Evolutionary conservation across 2,888 invertebrate genomes (phyloP).

Genomic region (Gryllus longicercus): DNA sequence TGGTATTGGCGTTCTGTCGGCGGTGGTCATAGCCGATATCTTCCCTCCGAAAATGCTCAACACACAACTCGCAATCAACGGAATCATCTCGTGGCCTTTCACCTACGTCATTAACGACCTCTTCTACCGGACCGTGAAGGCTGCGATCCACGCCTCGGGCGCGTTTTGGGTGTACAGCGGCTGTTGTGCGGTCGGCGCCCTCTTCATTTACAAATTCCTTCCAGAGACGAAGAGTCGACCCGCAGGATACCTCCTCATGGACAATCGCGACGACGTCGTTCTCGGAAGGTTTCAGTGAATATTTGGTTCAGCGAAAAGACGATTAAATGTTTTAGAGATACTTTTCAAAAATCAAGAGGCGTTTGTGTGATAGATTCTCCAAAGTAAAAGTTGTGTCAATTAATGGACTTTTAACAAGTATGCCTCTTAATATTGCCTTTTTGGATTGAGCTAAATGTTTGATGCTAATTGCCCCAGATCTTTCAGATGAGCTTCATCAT

Average conservation of each 20-base stretch:
- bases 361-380: no score
- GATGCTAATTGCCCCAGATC: no score
- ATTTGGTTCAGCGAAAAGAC: no score
- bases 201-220: background rate
- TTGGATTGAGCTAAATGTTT: no score
- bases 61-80: background rate
- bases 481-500: no score
- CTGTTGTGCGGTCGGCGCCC: background rate
- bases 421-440: no score
- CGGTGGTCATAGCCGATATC: background rate
- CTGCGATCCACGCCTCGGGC: background rate
- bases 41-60: background rate
- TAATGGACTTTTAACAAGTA: no score
- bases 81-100: background rate
- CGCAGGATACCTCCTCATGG: background rate
- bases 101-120: background rate
- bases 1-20: background rate
- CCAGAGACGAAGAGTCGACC: slow-evolving; percentile 1
- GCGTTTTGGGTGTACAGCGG: background rate
- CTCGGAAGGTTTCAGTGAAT: background rate
- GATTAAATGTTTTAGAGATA: no score
- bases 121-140: background rate
- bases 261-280: background rate
- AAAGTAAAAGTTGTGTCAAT: no score
- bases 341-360: no score